phyloP scores from a whole-genome alignment of 2,888 invertebrate species.

The Anticlea derivata region DNA sequence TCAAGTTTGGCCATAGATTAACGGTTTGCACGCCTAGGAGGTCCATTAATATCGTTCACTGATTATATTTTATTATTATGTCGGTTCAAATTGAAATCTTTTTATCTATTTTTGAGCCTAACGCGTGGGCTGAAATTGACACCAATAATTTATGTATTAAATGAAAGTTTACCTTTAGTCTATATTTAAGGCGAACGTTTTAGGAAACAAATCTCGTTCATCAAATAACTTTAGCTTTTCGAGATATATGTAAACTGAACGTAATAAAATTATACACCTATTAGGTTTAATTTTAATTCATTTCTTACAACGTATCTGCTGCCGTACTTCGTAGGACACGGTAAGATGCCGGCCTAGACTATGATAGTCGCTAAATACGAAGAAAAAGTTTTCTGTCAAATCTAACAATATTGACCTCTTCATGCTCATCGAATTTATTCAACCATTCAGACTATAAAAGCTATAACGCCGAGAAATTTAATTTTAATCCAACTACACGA shows the following conservation, averaged over 20 bases:
- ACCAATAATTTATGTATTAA: constrained; percentile 50
- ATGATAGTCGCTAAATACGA: too few species aligned
- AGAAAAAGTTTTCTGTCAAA: too few species aligned
- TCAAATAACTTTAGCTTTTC: constrained; percentile 3
- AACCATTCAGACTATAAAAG: constrained; percentile 9
- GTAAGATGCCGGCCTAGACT: too few species aligned
- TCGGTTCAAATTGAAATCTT: constrained; percentile 41
- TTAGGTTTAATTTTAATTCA: too few species aligned
- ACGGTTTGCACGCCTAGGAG: constrained; percentile 8
- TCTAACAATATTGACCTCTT: too few species aligned
- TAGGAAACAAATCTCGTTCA: constrained; percentile 11
- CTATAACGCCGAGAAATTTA: constrained; percentile 14
- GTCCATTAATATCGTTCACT: constrained; percentile 37
- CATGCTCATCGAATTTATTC: neutral
- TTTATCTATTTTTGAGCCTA: constrained; percentile 38
- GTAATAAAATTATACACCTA: too few species aligned
- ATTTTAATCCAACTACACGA: constrained; percentile 25
- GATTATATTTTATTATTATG: constrained; percentile 37
- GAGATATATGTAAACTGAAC: too few species aligned
- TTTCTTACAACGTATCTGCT: too few species aligned
- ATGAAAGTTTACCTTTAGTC: constrained; percentile 53
- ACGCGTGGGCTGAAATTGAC: constrained; percentile 50
- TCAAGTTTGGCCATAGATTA: constrained; percentile 16
- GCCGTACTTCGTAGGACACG: too few species aligned
- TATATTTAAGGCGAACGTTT: constrained; percentile 32